Conservation (phyloP, 1,140 invertebrate species). For the Drosophila burlai region DNA sequence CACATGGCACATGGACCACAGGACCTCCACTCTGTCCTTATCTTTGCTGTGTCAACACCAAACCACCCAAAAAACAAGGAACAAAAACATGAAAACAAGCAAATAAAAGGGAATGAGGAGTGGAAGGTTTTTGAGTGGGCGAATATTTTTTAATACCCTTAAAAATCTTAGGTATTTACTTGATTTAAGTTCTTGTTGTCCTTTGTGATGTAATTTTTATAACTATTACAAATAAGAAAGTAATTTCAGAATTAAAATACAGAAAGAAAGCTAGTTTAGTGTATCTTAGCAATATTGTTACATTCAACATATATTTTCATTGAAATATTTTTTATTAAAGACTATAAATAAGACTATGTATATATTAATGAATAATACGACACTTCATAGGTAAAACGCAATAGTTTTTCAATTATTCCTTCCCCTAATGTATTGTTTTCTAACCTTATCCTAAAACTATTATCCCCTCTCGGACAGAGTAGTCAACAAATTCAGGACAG, state of each 20-base stretch:
- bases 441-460: neutral
- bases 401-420: neutral
- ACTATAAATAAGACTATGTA: neutral
- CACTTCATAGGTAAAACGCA: neutral
- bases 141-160: constrained; percentile 27
- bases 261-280: no score
- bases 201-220: no score
- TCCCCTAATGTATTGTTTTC: neutral
- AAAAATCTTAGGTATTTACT: neutral
- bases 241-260: no score
- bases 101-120: constrained; percentile 18
- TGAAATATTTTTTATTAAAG: neutral
- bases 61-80: constrained; percentile 66
- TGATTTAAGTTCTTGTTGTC: no score
- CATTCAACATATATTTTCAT: neutral
- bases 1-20: constrained; percentile 49
- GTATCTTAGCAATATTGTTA: no score
- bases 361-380: no score
- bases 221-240: no score
- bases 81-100: constrained; percentile 40
- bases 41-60: constrained; percentile 47
- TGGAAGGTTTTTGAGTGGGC: neutral
- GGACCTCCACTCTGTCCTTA: constrained; percentile 15
- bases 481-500: constrained; percentile 41
- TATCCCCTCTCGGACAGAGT: constrained; percentile 12